A percentile compares a stretch with the other conserved stretches of the same genome.
phyloP scores from a whole-genome alignment of 1,140 invertebrate species.

The Drosophila nannoptera region DNA sequence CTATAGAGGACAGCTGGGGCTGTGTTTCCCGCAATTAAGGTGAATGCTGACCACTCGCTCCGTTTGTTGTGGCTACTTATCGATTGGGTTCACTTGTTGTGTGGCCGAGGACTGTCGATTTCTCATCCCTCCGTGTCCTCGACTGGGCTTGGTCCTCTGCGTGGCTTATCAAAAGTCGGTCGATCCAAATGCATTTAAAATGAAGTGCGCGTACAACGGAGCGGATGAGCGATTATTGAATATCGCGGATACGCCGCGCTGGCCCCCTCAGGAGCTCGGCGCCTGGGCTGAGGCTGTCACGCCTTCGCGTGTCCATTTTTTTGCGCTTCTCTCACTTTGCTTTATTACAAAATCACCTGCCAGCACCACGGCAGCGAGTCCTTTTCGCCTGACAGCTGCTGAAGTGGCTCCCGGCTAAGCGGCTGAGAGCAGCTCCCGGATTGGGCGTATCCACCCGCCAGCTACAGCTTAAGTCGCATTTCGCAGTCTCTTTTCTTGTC shows the following conservation, averaged over 20 bases:
- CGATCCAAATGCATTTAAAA: conserved; percentile 29
- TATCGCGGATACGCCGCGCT: conserved; percentile 42
- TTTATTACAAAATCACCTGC: conserved; percentile 45
- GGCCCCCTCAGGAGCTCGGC: conserved; percentile 6
- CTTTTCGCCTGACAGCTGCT: conserved; percentile 14
- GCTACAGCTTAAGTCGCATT: conserved; percentile 10
- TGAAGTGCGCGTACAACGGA: neutral
- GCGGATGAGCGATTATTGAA: conserved; percentile 39
- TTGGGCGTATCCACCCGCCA: conserved; percentile 1
- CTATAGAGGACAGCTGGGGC: too few relatives aligned
- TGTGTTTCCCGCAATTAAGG: conserved; percentile 58
- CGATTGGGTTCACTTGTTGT: too few relatives aligned
- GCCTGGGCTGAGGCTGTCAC: conserved; percentile 18
- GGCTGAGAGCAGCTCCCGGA: conserved; percentile 8
- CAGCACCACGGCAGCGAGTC: conserved; percentile 12
- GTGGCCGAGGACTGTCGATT: too few relatives aligned
- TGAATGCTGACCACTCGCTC: conserved; percentile 27
- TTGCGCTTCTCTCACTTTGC: conserved; percentile 29
- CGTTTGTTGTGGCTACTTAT: too few relatives aligned
- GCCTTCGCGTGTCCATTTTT: neutral
- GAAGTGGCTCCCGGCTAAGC: conserved; percentile 12
- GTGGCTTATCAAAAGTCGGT: conserved; percentile 21
- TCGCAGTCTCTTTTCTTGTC: conserved; percentile 24
- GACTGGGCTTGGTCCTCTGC: neutral
- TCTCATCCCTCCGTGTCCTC: neutral